Conservation (phyloP, 2,113 vertebrate genomes). For the Plecotus auritus region DNA sequence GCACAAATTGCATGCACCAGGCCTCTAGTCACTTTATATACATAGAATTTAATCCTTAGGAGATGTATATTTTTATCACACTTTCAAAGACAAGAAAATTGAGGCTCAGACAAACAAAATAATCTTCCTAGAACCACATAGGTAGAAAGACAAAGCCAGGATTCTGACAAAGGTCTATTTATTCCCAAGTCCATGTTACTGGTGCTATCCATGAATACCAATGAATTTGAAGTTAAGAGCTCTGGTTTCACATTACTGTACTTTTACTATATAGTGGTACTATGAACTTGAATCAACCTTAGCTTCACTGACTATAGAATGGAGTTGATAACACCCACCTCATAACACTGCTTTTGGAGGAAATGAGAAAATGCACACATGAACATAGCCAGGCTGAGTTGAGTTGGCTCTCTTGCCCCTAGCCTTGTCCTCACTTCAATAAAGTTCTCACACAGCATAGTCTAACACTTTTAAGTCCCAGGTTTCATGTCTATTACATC, state of each 20-base stretch:
- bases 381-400: background rate
- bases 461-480: background rate
- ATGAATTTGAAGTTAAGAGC: background rate
- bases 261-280: background rate
- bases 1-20: no score
- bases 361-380: background rate
- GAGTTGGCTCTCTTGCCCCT: background rate
- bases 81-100: conserved; percentile 21
- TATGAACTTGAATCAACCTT: background rate
- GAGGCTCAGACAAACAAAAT: background rate
- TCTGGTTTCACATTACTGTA: background rate
- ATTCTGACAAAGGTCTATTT: background rate
- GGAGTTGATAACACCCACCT: background rate
- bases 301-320: background rate
- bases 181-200: background rate
- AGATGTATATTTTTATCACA: background rate
- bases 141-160: background rate
- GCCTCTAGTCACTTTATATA: background rate
- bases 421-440: background rate
- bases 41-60: background rate
- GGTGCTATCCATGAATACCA: background rate
- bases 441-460: background rate
- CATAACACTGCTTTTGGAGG: background rate
- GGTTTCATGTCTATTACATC: background rate
- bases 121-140: background rate